Base-by-base conservation (phyloP, 2,888 invertebrate species). In the Ryuthela nishihirai region DNA sequence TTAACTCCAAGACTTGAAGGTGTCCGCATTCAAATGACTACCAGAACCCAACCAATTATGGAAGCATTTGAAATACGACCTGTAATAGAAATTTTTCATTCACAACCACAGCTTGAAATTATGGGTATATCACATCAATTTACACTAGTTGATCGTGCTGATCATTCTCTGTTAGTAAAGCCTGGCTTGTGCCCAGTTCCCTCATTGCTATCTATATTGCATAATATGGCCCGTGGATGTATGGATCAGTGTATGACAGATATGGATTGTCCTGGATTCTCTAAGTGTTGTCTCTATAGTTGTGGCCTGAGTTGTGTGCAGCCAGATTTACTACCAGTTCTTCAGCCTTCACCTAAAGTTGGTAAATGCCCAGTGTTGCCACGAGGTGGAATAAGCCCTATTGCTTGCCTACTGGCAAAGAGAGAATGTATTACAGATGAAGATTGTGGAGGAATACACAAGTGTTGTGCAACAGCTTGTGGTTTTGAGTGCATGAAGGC, bases 381-480 rank as follows among this genome's bases (percentile, higher is more conserved):
- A 12, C 18, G 18, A 12, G 5, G 17, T 39, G 7, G 9, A 7
- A 29, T 29, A 7, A 7, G 12, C 29, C 29, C 29, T 29, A 9
- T 39, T 15, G 17, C n/a, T 7, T 39, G 39, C 15, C 39, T 39
- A 12, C 12, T 21, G 7, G 39, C 17, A 9, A 39, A 21, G 9
- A 17, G n/a, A n/a, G 24, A 2, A n/a, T 70, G 70, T 53, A 48
- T 65, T 42, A 35, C 48, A 20, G 70, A 70, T 52, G 54, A 64
- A 23, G 69, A 70, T 38, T 71, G 70, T 40, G 58, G 55, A 12
- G 62, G 60, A 15, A 48, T 53, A 29, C 21, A 64, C 15, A 69
- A 67, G 44, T 71, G 70, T 35, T 71, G 71, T 38, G 53, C 67
- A 21, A 65, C 65, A 15, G 64, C 65, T 17, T 70, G 70, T 29